A percentile compares a stretch with the other conserved stretches of the same genome.
phyloP scores from a whole-genome alignment of 2,888 invertebrate species.

The Dugesia japonica region DNA sequence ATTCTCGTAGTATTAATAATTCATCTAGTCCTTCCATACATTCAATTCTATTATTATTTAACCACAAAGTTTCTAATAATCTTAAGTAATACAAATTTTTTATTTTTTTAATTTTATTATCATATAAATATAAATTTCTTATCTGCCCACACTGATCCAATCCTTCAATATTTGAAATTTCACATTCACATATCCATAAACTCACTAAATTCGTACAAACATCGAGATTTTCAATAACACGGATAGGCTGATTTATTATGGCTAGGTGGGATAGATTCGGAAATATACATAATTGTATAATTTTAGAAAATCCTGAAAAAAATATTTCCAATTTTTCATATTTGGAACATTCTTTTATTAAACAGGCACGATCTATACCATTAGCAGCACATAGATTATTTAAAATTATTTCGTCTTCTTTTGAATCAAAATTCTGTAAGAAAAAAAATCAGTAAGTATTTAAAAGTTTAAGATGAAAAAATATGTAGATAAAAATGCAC shows the following conservation, averaged over 20 bases:
- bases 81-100: slow-evolving; percentile 41
- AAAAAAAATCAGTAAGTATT: too few species aligned
- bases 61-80: slow-evolving; percentile 41
- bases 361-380: slow-evolving; percentile 33
- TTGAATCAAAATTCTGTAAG: not conserved
- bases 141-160: slow-evolving; percentile 39
- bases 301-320: slow-evolving; percentile 44
- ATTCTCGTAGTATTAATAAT: slow-evolving; percentile 40
- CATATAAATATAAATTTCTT: slow-evolving; percentile 43
- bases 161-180: slow-evolving; percentile 41
- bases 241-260: slow-evolving; percentile 40
- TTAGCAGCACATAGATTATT: slow-evolving; percentile 32
- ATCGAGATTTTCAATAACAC: slow-evolving; percentile 36
- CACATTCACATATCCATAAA: slow-evolving; percentile 39
- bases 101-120: slow-evolving; percentile 42
- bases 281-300: slow-evolving; percentile 42
- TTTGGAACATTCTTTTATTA: slow-evolving; percentile 28
- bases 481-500: not conserved
- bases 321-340: slow-evolving; percentile 42
- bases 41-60: slow-evolving; percentile 43
- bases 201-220: slow-evolving; percentile 37
- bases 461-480: too few species aligned
- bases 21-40: slow-evolving; percentile 42
- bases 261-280: slow-evolving; percentile 42
- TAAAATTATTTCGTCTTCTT: slow-evolving; percentile 26